These are phyloP conservation scores for Denticeps clupeoides DNA, from an alignment of 2,797 vertebrate genomes.

Conservation along the genomic window DNA sequence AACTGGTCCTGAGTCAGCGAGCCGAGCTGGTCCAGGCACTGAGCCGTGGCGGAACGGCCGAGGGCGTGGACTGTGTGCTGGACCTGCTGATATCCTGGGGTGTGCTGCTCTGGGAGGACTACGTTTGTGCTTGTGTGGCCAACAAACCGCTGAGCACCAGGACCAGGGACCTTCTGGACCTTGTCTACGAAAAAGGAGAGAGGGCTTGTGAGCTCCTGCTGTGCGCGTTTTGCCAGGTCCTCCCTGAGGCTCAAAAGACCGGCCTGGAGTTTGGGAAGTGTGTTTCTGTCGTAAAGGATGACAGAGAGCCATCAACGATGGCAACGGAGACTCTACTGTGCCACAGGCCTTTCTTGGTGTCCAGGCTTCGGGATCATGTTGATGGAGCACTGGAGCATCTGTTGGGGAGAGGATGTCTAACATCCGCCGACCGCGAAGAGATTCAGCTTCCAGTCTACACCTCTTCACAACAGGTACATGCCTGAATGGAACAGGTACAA, in stretches of 20 bases:
- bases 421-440: slow-evolving; percentile 55
- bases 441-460: slow-evolving; percentile 64
- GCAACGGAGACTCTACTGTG: slow-evolving; percentile 40
- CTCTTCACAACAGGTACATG: slow-evolving; percentile 66
- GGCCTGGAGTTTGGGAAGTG: slow-evolving; percentile 28
- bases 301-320: slow-evolving; percentile 17
- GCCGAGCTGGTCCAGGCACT: slow-evolving; percentile 56
- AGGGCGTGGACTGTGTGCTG: slow-evolving; percentile 62
- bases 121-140: slow-evolving; percentile 47
- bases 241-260: slow-evolving; percentile 40
- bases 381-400: slow-evolving; percentile 49
- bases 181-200: slow-evolving; percentile 57
- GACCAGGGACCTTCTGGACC: slow-evolving; percentile 61
- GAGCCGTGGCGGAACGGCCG: slow-evolving; percentile 56
- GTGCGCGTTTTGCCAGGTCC: slow-evolving; percentile 43
- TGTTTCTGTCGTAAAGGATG: neutral
- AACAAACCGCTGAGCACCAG: slow-evolving; percentile 49
- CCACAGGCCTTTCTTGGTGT: slow-evolving; percentile 56
- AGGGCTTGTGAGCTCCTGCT: slow-evolving; percentile 51
- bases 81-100: slow-evolving; percentile 66
- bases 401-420: slow-evolving; percentile 46
- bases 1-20: slow-evolving; percentile 59
- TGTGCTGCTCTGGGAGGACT: slow-evolving; percentile 70
- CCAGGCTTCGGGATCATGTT: slow-evolving; percentile 47
- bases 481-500: too few species aligned